Evolutionary conservation across 2,113 vertebrate species (phyloP).

Genomic region (Apus apus): DNA sequence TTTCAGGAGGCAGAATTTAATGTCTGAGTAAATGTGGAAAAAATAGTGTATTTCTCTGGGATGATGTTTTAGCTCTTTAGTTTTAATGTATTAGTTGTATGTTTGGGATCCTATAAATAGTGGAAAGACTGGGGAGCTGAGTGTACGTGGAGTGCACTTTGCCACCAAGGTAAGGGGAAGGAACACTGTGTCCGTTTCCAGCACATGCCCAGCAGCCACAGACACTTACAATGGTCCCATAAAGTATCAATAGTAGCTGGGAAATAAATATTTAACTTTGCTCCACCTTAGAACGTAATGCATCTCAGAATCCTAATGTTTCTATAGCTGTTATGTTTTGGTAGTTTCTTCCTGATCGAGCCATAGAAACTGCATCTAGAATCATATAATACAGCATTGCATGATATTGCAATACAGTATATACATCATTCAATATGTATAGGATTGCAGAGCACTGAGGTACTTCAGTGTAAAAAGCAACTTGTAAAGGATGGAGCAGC

Average conservation of each 20-base stretch:
- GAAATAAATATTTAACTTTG: constrained; percentile 52
- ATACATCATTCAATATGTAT: neutral
- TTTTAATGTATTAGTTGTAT: neutral
- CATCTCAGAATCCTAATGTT: neutral
- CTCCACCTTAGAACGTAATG: neutral
- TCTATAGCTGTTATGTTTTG: neutral
- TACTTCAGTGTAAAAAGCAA: neutral
- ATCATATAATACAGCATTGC: neutral
- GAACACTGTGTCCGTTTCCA: neutral
- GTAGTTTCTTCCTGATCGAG: neutral
- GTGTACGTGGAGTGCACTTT: neutral
- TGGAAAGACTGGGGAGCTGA: neutral
- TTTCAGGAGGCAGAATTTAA: neutral
- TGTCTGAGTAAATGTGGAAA: neutral
- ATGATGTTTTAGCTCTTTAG: neutral
- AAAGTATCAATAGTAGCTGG: neutral
- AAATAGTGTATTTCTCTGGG: neutral
- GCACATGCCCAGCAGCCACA: neutral
- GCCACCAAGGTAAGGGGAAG: neutral
- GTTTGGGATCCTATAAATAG: neutral
- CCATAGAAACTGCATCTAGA: neutral
- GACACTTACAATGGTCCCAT: neutral
- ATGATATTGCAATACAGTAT: neutral
- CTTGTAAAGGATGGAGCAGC: neutral
- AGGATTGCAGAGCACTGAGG: neutral